Evolutionary conservation across 2,797 vertebrate genomes (phyloP).

Genomic region (Microcaecilia unicolor): DNA sequence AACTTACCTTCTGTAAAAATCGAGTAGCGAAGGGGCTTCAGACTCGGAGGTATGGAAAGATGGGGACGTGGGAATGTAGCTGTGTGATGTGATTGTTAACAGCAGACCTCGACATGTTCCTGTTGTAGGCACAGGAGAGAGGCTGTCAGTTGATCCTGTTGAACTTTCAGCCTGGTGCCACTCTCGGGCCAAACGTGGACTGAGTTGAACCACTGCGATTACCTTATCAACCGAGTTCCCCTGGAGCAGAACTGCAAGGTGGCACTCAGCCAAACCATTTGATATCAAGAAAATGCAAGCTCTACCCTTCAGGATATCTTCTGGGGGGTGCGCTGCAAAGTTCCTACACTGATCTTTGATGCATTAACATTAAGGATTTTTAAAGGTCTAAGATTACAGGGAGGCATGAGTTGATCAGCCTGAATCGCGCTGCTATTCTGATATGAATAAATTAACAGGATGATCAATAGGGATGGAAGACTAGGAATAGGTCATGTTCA

Average conservation of each 20-base stretch:
- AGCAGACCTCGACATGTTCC: constrained; percentile 79
- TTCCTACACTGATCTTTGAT: rapidly evolving
- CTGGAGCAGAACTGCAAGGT: constrained; percentile 39
- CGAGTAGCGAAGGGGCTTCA: constrained; percentile 54
- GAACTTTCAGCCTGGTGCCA: constrained; percentile 30
- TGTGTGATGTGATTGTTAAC: constrained; percentile 98
- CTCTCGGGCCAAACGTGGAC: constrained; percentile 22
- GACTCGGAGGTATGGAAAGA: constrained; percentile 36
- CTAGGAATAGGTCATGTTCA: too few relatives aligned
- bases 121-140: constrained; percentile 34
- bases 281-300: not conserved
- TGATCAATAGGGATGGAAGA: too few relatives aligned
- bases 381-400: too few relatives aligned
- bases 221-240: constrained; percentile 45
- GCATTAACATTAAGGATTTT: constrained; percentile 26
- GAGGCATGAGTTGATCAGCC: too few relatives aligned
- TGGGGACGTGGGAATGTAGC: constrained; percentile 77
- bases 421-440: too few relatives aligned
- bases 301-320: constrained; percentile 1
- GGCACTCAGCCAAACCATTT: constrained; percentile 27
- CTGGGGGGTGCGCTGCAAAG: not conserved
- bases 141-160: constrained; percentile 29
- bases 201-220: constrained; percentile 24
- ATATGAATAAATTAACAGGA: too few relatives aligned
- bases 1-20: constrained; percentile 21